Conservation (phyloP, 2,797 vertebrate genomes). For the Thalassophryne amazonica region DNA sequence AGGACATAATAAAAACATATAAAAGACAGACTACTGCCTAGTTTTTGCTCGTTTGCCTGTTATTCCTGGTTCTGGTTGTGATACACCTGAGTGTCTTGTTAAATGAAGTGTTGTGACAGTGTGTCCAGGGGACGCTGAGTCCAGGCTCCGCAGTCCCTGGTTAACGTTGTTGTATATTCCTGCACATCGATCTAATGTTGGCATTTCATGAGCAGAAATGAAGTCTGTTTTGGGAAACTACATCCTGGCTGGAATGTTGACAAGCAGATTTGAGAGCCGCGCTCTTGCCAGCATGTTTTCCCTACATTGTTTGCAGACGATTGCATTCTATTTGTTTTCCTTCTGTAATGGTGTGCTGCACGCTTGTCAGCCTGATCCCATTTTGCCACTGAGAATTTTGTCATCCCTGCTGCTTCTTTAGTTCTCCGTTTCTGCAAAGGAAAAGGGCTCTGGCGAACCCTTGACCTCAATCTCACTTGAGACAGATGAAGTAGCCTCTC, state of each 20-base stretch:
- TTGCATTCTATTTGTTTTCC: slow-evolving; percentile 69
- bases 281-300: slow-evolving; percentile 31
- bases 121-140: no score
- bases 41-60: no score
- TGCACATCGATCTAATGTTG: no score
- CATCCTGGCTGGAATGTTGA: slow-evolving; percentile 24
- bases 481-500: slow-evolving; percentile 71
- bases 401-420: slow-evolving; percentile 32
- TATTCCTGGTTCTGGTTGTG: no score
- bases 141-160: no score
- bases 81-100: no score
- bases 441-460: slow-evolving; percentile 64
- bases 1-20: no score
- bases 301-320: slow-evolving; percentile 46
- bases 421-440: slow-evolving; percentile 52
- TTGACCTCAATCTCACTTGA: slow-evolving; percentile 77
- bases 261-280: slow-evolving; percentile 19
- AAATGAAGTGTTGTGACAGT: no score
- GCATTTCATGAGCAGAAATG: slow-evolving; percentile 2
- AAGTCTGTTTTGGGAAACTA: slow-evolving; percentile 17
- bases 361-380: slow-evolving; percentile 55
- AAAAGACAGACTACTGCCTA: no score
- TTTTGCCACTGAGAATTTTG: slow-evolving; percentile 55
- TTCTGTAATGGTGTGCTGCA: slow-evolving; percentile 56
- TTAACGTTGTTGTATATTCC: no score